Percentiles rank a stretch among this genome's conserved stretches.
Conservation (phyloP, 2,113 vertebrate genomes). For the Pyrgilauda ruficollis region DNA sequence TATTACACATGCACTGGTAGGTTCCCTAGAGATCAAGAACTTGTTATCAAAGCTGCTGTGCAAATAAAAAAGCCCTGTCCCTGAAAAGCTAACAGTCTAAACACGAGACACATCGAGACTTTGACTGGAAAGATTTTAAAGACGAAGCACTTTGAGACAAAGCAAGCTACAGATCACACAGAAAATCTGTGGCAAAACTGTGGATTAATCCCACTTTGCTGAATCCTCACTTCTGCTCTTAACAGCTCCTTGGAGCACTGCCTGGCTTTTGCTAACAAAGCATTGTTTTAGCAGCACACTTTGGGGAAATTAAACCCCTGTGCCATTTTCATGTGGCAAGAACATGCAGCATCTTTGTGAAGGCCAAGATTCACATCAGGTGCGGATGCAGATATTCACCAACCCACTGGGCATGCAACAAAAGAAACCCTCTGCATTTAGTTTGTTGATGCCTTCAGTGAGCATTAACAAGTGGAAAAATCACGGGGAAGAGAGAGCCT, state of each 20-base stretch:
- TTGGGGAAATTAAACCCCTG: background rate
- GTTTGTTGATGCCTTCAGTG: slow-evolving; percentile 8
- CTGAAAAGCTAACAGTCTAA: background rate
- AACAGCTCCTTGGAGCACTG: background rate
- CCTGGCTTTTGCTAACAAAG: background rate
- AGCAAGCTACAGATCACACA: background rate
- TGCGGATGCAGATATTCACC: background rate
- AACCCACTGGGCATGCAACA: background rate
- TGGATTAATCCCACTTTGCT: background rate
- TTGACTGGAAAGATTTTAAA: background rate
- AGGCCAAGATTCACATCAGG: background rate
- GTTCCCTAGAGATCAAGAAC: background rate
- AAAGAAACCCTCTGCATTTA: slow-evolving; percentile 13
- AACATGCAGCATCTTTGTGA: background rate
- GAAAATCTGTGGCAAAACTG: background rate
- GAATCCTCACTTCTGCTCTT: background rate
- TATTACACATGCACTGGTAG: background rate
- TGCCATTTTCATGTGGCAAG: background rate
- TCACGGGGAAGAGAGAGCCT: slow-evolving; percentile 24
- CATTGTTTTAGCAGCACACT: background rate
- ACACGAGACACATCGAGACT: background rate
- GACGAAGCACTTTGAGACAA: background rate
- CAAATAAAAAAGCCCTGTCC: background rate
- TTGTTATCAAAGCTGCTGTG: background rate
- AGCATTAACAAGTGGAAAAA: slow-evolving; percentile 60